phyloP scores from a whole-genome alignment of 1,140 invertebrate genomes.

The Metaphire vulgaris region DNA sequence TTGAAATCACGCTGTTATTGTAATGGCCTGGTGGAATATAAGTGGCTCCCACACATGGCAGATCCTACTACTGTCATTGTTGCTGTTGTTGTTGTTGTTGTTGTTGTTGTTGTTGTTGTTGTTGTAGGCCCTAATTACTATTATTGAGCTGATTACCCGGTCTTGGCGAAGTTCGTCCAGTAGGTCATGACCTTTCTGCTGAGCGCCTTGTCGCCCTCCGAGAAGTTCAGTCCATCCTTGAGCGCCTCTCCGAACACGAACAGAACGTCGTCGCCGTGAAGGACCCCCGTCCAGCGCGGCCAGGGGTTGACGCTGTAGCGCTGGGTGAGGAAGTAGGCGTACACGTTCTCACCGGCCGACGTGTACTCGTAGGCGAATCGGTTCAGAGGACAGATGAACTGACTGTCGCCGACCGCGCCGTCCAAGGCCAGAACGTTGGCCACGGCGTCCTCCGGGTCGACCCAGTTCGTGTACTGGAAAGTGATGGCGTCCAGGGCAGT shows the following conservation, averaged over 20 bases:
- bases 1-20: too few relatives aligned
- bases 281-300: conserved; percentile 88
- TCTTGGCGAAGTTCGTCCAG: conserved; percentile 81
- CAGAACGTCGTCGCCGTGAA: conserved; percentile 90
- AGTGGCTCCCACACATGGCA: too few relatives aligned
- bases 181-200: conserved; percentile 76
- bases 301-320: conserved; percentile 67
- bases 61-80: too few relatives aligned
- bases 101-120: too few relatives aligned
- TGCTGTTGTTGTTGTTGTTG: too few relatives aligned
- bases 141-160: conserved; percentile 65
- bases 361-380: conserved; percentile 84
- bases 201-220: conserved; percentile 65
- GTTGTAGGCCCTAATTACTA: too few relatives aligned
- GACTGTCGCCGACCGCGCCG: conserved; percentile 92
- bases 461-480: conserved; percentile 87
- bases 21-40: too few relatives aligned
- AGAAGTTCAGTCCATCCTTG: conserved; percentile 65
- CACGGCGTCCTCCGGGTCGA: conserved; percentile 73
- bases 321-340: conserved; percentile 91
- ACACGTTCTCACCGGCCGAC: conserved; percentile 67
- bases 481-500: conserved; percentile 76
- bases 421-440: conserved; percentile 76
- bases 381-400: conserved; percentile 91
- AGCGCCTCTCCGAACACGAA: conserved; percentile 83